phyloP scores from a whole-genome alignment of 2,888 invertebrate genomes.

The Monopis laevigella region DNA sequence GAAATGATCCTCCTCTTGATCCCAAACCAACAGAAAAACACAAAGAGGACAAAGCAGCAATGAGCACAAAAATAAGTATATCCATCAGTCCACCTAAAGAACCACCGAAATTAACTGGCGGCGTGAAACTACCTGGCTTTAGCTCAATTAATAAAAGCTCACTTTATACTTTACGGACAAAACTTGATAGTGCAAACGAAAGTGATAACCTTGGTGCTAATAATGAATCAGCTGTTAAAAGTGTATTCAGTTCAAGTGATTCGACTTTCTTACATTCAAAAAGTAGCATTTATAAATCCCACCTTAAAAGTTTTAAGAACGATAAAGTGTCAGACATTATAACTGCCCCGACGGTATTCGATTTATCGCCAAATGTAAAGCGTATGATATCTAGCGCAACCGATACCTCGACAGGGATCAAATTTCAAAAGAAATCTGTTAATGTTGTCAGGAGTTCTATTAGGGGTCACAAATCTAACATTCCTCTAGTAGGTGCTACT shows the following conservation, averaged over 20 bases:
- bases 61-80: background rate
- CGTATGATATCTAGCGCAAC: slow-evolving; percentile 68
- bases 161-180: slow-evolving; percentile 48
- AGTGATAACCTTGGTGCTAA: slow-evolving; percentile 46
- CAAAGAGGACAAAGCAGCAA: slow-evolving; percentile 29
- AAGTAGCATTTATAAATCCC: slow-evolving; percentile 4
- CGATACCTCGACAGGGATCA: slow-evolving; percentile 43
- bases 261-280: slow-evolving; percentile 19
- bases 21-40: slow-evolving; percentile 17
- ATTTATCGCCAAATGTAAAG: slow-evolving; percentile 70
- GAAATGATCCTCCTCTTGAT: slow-evolving; percentile 48
- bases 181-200: slow-evolving; percentile 37
- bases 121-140: slow-evolving; percentile 46
- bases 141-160: slow-evolving; percentile 52
- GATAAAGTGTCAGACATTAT: slow-evolving; percentile 36
- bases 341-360: slow-evolving; percentile 40
- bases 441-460: slow-evolving; percentile 40
- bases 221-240: slow-evolving; percentile 31
- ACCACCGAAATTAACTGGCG: slow-evolving; percentile 42
- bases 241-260: slow-evolving; percentile 32
- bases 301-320: slow-evolving; percentile 34
- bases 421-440: slow-evolving; percentile 47
- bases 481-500: slow-evolving; percentile 58
- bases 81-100: slow-evolving; percentile 30
- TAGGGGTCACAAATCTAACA: slow-evolving; percentile 45